Percentiles rank a stretch among this genome's conserved stretches.
Evolutionary conservation across 2,888 invertebrate species (phyloP).

Genomic region (Cheiracanthium punctorium): DNA sequence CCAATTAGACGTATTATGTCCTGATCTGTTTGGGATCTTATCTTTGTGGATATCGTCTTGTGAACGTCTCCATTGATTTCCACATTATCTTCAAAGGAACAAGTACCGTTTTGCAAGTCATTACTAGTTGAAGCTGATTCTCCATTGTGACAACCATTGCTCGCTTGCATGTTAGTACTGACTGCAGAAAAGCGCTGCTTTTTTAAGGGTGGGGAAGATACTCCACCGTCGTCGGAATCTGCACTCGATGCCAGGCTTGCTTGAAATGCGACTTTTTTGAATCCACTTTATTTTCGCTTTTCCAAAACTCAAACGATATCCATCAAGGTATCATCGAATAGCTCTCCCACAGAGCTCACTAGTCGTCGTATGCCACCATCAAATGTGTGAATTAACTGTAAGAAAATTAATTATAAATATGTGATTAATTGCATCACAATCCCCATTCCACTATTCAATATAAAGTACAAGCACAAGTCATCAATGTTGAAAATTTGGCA

Average conservation of each 20-base stretch:
- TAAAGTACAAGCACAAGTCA: too few species aligned
- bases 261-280: constrained; percentile 64
- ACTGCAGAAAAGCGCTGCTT: constrained; percentile 71
- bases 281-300: constrained; percentile 64
- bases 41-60: constrained; percentile 68
- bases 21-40: constrained; percentile 80
- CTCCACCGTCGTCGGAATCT: constrained; percentile 72
- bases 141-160: constrained; percentile 71
- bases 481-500: too few species aligned
- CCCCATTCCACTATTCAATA: too few species aligned
- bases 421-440: too few species aligned
- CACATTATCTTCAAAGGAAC: constrained; percentile 60
- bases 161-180: constrained; percentile 71
- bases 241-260: constrained; percentile 72
- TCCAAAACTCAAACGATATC: constrained; percentile 58
- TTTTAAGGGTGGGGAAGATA: constrained; percentile 73
- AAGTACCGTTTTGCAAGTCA: constrained; percentile 68
- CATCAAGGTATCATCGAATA: constrained; percentile 64
- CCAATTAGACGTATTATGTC: constrained; percentile 98
- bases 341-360: constrained; percentile 40
- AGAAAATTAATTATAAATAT: too few species aligned
- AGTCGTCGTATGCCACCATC: constrained; percentile 57
- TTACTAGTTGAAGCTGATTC: constrained; percentile 65
- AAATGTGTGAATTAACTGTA: too few species aligned
- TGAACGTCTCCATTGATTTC: constrained; percentile 67